Percentiles rank a stretch among this genome's conserved stretches.
phyloP scores from a whole-genome alignment of 2,888 invertebrate species.

The Neoaliturus tenellus region DNA sequence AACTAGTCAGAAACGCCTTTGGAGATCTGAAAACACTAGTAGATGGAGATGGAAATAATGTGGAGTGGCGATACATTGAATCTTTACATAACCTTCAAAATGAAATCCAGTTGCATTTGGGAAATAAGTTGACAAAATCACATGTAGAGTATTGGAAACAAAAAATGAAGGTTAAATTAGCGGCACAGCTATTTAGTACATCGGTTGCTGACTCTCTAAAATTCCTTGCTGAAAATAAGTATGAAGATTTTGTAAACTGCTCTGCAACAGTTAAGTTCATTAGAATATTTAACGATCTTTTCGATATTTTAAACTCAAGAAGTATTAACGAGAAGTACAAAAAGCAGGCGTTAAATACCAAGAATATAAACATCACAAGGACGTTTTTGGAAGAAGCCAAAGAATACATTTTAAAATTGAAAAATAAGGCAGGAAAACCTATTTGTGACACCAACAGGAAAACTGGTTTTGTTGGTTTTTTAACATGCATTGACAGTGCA shows the following conservation, averaged over 20 bases:
- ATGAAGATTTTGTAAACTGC: neutral
- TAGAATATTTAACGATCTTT: conserved; percentile 47
- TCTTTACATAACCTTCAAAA: conserved; percentile 59
- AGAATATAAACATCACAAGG: neutral
- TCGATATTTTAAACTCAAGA: conserved; percentile 56
- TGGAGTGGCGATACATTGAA: conserved; percentile 59
- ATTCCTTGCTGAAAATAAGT: conserved; percentile 7
- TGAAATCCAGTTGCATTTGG: conserved; percentile 54
- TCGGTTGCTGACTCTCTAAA: conserved; percentile 56
- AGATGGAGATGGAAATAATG: conserved; percentile 36
- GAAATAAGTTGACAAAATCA: conserved; percentile 59
- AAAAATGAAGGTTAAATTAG: conserved; percentile 60
- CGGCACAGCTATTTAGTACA: conserved; percentile 59
- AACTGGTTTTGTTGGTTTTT: conserved; percentile 45
- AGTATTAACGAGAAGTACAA: conserved; percentile 38
- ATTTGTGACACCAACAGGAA: conserved; percentile 11
- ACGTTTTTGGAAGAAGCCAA: neutral
- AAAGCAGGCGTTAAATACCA: conserved; percentile 31
- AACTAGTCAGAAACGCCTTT: conserved; percentile 61
- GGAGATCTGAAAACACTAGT: conserved; percentile 40
- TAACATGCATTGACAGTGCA: conserved; percentile 20
- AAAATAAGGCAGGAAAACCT: neutral
- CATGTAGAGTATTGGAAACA: conserved; percentile 57
- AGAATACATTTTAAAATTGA: conserved; percentile 31
- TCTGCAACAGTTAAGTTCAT: conserved; percentile 52